These are phyloP conservation scores for Rotaria socialis DNA, from an alignment of 2,888 invertebrate species.

Conservation along the genomic window DNA sequence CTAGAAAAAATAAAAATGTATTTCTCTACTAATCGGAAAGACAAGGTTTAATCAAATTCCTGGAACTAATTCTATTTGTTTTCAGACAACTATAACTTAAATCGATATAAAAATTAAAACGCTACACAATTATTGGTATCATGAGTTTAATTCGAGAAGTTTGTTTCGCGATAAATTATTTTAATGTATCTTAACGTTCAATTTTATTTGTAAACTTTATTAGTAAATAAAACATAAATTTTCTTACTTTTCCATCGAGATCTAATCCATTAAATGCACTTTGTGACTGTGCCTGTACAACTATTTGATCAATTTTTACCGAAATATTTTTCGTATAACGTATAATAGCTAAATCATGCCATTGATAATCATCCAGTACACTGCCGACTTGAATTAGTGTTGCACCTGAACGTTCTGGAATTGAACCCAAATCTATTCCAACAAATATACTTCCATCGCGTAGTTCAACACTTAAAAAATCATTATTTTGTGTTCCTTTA, in stretches of 20 bases:
- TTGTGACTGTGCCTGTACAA: conserved; percentile 72
- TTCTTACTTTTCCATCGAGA: conserved; percentile 71
- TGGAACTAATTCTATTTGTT: no score
- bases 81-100: no score
- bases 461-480: conserved; percentile 82
- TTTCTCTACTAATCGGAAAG: no score
- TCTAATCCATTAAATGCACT: conserved; percentile 86
- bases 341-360: conserved; percentile 90
- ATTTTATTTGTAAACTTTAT: no score
- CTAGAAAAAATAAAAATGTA: conserved; percentile 61
- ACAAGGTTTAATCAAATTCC: no score
- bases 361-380: conserved; percentile 88
- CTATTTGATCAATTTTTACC: conserved; percentile 89
- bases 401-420: conserved; percentile 42
- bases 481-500: conserved; percentile 80
- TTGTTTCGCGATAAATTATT: no score
- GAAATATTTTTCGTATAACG: conserved; percentile 76
- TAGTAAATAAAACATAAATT: neutral
- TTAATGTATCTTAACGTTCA: no score
- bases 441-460: conserved; percentile 81
- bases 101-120: no score
- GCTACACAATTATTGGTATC: no score
- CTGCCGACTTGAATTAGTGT: conserved; percentile 69
- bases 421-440: conserved; percentile 69
- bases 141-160: no score